A percentile compares a stretch with the other conserved stretches of the same genome.
Conservation (phyloP, 2,113 vertebrate genomes). For the Ceuthmochares aereus region DNA sequence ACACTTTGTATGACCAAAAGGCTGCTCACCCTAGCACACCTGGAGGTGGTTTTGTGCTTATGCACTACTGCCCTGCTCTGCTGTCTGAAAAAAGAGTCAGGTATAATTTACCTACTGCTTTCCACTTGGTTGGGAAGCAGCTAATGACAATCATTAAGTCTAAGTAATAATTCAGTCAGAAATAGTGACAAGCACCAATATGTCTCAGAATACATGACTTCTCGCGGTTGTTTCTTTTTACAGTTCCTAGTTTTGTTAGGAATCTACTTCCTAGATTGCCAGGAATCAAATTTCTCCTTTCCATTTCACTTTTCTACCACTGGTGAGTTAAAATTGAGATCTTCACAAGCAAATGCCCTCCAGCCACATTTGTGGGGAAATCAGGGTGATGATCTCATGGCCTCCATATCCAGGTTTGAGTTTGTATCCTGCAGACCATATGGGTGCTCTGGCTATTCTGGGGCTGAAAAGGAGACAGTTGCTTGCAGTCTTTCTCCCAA, state of each 20-base stretch:
- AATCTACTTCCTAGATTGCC: no score
- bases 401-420: not conserved
- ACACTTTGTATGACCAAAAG: not conserved
- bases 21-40: not conserved
- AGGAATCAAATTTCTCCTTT: not conserved
- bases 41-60: not conserved
- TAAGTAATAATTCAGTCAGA: not conserved
- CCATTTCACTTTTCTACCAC: not conserved
- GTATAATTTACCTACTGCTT: not conserved
- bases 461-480: not conserved
- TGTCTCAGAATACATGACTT: not conserved
- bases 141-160: not conserved
- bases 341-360: not conserved
- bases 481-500: not conserved
- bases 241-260: not conserved
- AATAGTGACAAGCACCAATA: not conserved
- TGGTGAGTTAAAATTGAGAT: not conserved
- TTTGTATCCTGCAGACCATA: not conserved
- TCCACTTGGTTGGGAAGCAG: not conserved
- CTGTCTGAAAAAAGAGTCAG: not conserved
- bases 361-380: not conserved
- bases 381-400: not conserved
- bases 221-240: not conserved
- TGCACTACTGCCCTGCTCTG: not conserved
- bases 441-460: not conserved